Evolutionary conservation across 2,797 vertebrate species (phyloP).

Genomic region (Octomys mimax): DNA sequence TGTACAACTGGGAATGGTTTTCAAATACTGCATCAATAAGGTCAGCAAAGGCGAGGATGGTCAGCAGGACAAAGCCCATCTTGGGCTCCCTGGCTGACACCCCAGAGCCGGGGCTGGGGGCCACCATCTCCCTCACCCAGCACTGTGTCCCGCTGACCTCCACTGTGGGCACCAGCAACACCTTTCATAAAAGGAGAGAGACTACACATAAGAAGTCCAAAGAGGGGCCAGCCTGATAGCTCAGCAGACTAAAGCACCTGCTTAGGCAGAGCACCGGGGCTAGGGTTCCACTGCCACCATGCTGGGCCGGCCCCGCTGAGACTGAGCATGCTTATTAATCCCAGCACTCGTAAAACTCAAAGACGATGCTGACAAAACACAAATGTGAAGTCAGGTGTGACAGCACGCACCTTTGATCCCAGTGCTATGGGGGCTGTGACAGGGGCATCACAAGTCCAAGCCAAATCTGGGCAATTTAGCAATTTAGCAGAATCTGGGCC

Average conservation of each 20-base stretch:
- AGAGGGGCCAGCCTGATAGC: not conserved
- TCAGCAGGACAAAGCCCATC: not conserved
- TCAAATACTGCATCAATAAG: not conserved
- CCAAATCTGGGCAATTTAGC: not conserved
- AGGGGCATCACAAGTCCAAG: not conserved
- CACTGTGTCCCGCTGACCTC: not conserved
- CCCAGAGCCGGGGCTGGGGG: not conserved
- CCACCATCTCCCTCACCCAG: not conserved
- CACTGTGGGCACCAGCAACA: not conserved
- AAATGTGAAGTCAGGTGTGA: not conserved
- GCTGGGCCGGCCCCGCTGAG: no score
- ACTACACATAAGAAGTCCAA: not conserved
- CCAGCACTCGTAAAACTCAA: not conserved
- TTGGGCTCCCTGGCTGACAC: fast-evolving
- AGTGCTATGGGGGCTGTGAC: not conserved
- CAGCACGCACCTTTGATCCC: not conserved
- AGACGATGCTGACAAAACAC: not conserved
- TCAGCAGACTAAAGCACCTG: no score
- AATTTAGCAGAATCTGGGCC: not conserved
- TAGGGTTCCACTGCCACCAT: no score
- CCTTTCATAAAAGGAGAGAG: not conserved
- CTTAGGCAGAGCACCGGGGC: no score
- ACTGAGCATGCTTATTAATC: no score
- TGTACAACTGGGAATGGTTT: not conserved
- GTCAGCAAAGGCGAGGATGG: not conserved